These are phyloP conservation scores for Campylomormyrus numenius DNA, from an alignment of 2,113 vertebrate genomes.

Conservation along the genomic window DNA sequence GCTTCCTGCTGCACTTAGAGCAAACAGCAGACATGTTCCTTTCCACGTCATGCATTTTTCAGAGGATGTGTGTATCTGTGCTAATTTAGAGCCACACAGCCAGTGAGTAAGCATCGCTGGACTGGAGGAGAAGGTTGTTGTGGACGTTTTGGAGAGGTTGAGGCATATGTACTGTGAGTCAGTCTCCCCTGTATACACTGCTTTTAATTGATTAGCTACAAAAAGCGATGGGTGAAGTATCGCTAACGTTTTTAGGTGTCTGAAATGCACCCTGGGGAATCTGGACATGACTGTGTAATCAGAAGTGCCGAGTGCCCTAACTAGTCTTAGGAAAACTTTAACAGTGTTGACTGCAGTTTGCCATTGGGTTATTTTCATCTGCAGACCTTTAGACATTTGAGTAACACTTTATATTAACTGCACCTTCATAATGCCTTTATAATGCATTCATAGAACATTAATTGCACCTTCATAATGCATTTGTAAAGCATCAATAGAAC, in stretches of 20 bases:
- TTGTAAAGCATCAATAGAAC: not conserved
- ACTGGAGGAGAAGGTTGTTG: not conserved
- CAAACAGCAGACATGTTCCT: not conserved
- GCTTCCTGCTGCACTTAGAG: not conserved
- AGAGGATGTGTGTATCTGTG: not conserved
- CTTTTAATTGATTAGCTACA: not conserved
- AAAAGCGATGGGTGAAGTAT: not conserved
- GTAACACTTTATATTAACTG: not conserved
- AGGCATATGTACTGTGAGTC: too few species aligned
- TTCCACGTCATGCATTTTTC: not conserved
- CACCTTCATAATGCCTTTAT: not conserved
- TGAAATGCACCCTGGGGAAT: not conserved
- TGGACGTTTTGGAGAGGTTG: not conserved
- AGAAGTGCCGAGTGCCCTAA: not conserved
- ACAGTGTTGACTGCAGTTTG: not conserved
- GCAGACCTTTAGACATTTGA: slow-evolving; percentile 1
- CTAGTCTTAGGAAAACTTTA: not conserved
- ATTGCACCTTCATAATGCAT: not conserved
- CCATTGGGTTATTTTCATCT: not conserved
- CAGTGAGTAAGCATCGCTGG: not conserved
- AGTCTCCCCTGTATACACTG: not conserved
- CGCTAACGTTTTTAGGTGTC: not conserved
- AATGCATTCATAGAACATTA: not conserved
- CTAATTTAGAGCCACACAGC: not conserved
- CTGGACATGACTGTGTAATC: not conserved